phyloP scores from a whole-genome alignment of 2,888 invertebrate species.

The Bhutanitis thaidina region DNA sequence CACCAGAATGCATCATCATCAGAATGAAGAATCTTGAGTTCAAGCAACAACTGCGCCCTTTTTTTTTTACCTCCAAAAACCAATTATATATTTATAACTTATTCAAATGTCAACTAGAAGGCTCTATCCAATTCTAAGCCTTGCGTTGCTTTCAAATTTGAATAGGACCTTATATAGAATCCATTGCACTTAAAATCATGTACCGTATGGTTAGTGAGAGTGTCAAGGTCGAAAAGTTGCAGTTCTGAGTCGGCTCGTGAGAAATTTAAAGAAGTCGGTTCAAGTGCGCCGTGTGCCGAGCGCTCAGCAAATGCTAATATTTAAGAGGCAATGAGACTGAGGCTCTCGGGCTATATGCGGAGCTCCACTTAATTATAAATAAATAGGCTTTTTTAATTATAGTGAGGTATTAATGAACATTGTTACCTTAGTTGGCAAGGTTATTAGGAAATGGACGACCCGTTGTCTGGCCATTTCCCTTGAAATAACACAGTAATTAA shows the following conservation, averaged over 20 bases:
- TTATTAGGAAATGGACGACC: not conserved
- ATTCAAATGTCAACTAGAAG: too few species aligned
- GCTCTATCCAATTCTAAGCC: too few species aligned
- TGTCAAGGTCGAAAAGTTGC: slow-evolving; percentile 50
- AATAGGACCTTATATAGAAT: too few species aligned
- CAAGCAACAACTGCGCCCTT: too few species aligned
- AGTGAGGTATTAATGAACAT: slow-evolving; percentile 7
- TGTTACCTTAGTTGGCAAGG: slow-evolving; percentile 2
- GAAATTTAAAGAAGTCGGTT: slow-evolving; percentile 46
- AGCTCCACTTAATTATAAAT: slow-evolving; percentile 8
- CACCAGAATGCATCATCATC: too few species aligned
- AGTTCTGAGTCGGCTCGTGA: slow-evolving; percentile 30
- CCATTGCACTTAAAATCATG: not conserved
- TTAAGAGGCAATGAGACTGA: slow-evolving; percentile 12
- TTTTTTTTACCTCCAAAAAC: too few species aligned
- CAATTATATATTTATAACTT: too few species aligned
- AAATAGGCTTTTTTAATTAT: slow-evolving; percentile 10
- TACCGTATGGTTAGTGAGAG: slow-evolving; percentile 49
- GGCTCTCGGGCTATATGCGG: slow-evolving; percentile 1
- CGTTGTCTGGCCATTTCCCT: too few species aligned
- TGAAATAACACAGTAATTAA: too few species aligned
- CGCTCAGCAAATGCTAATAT: slow-evolving; percentile 9
- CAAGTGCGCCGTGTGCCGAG: slow-evolving; percentile 34
- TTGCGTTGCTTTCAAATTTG: too few species aligned
- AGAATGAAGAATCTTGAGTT: too few species aligned